A percentile compares a stretch with the other conserved stretches of the same genome.
Conservation (phyloP, 2,113 vertebrate genomes). For the Eira barbara region DNA sequence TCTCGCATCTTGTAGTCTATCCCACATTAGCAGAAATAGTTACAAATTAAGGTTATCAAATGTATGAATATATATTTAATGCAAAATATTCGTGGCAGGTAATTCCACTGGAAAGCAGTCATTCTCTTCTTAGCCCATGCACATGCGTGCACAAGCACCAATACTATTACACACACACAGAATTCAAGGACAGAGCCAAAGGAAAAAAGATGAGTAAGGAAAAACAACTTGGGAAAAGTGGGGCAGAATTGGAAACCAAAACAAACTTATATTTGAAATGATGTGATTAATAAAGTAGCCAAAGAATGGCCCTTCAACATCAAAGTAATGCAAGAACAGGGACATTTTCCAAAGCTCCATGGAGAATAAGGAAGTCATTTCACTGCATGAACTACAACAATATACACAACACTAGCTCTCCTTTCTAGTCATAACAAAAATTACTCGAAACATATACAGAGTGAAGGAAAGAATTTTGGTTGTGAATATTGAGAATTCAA, state of each 20-base stretch:
- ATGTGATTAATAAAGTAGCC: conserved; percentile 31
- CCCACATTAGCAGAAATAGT: neutral
- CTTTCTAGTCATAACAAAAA: conserved; percentile 76
- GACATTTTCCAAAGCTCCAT: conserved; percentile 6
- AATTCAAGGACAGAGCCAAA: neutral
- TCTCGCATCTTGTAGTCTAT: neutral
- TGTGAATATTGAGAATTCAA: conserved; percentile 32
- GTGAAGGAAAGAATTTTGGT: conserved; percentile 64
- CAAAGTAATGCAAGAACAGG: conserved; percentile 37
- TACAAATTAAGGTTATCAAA: neutral
- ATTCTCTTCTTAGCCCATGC: neutral
- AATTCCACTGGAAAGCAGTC: neutral
- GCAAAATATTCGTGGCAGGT: neutral
- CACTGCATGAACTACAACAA: conserved; percentile 42
- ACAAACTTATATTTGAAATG: conserved; percentile 46
- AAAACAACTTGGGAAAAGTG: conserved; percentile 8
- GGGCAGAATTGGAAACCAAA: conserved; percentile 44
- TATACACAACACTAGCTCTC: conserved; percentile 65
- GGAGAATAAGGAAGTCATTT: conserved; percentile 52
- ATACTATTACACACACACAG: neutral
- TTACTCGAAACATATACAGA: conserved; percentile 68
- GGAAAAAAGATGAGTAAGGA: conserved; percentile 28
- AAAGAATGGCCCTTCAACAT: conserved; percentile 23
- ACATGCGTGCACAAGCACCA: fast-evolving
- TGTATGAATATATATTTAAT: neutral